Percentiles rank a stretch among this genome's conserved stretches.
Conservation (phyloP, 1,140 invertebrate genomes). For the Bombus superbus region DNA sequence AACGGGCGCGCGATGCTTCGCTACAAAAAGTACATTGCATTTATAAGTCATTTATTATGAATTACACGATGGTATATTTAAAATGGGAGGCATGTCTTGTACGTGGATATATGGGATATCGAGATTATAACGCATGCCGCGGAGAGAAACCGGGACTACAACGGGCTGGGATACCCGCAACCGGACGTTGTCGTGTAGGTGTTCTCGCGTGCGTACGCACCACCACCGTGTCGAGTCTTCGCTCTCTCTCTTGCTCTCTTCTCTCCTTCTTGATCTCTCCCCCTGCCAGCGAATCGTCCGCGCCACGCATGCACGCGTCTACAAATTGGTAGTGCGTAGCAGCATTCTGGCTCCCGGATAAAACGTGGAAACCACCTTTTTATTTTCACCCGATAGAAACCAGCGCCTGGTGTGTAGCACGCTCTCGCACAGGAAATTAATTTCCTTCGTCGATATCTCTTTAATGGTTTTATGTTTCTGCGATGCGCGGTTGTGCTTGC, state of each 20-base stretch:
- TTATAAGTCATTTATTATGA: conserved; percentile 84
- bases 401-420: neutral
- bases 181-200: conserved; percentile 66
- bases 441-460: conserved; percentile 27
- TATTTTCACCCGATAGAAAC: conserved; percentile 10
- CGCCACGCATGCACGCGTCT: conserved; percentile 59
- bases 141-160: conserved; percentile 61
- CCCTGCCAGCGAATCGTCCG: conserved; percentile 10
- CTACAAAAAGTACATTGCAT: conserved; percentile 80
- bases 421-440: conserved; percentile 21
- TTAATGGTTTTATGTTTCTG: conserved; percentile 8
- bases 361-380: conserved; percentile 55
- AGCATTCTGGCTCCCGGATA: conserved; percentile 66
- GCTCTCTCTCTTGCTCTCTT: neutral
- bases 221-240: conserved; percentile 25
- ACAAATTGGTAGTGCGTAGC: conserved; percentile 67
- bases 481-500: neutral
- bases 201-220: conserved; percentile 54
- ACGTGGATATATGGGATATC: conserved; percentile 82
- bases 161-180: conserved; percentile 52
- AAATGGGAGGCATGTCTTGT: conserved; percentile 81
- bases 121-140: conserved; percentile 82
- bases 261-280: neutral
- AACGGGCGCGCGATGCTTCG: conserved; percentile 58
- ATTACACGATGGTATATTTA: conserved; percentile 83